Percentiles rank a stretch among this genome's conserved stretches.
phyloP scores from a whole-genome alignment of 2,113 vertebrate genomes.

The Larimichthys crocea region DNA sequence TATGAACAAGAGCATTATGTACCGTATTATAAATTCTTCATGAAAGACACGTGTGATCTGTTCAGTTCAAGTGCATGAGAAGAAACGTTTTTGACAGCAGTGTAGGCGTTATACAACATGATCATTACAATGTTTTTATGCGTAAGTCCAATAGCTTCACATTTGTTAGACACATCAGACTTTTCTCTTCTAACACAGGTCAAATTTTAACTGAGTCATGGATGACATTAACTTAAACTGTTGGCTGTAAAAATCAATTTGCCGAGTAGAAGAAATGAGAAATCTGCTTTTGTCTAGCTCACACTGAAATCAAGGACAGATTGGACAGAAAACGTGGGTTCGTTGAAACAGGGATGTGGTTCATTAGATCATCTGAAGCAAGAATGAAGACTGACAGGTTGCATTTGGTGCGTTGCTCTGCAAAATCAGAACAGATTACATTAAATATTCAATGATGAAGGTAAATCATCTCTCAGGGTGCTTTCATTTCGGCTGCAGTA shows the following conservation, averaged over 20 bases:
- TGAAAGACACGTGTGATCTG: slow-evolving; percentile 7
- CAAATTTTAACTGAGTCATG: not conserved
- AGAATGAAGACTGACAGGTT: too few species aligned
- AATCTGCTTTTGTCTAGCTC: not conserved
- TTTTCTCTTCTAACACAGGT: too few species aligned
- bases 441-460: too few species aligned
- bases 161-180: too few species aligned
- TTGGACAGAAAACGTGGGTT: not conserved
- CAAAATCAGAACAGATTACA: too few species aligned
- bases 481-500: too few species aligned
- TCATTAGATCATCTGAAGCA: too few species aligned
- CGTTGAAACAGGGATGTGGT: too few species aligned
- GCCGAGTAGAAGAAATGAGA: not conserved
- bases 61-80: slow-evolving; percentile 8
- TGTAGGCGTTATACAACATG: slow-evolving; percentile 3
- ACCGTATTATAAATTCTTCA: slow-evolving; percentile 43
- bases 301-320: not conserved
- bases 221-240: not conserved
- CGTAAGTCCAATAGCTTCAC: not conserved
- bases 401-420: too few species aligned
- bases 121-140: slow-evolving; percentile 6
- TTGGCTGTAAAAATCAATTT: not conserved
- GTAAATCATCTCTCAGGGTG: too few species aligned
- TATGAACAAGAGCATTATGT: slow-evolving; percentile 61
- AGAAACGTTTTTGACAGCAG: not conserved